Base-by-base conservation (phyloP, 2,113 vertebrate species). In the Dendropsophus ebraccatus region DNA sequence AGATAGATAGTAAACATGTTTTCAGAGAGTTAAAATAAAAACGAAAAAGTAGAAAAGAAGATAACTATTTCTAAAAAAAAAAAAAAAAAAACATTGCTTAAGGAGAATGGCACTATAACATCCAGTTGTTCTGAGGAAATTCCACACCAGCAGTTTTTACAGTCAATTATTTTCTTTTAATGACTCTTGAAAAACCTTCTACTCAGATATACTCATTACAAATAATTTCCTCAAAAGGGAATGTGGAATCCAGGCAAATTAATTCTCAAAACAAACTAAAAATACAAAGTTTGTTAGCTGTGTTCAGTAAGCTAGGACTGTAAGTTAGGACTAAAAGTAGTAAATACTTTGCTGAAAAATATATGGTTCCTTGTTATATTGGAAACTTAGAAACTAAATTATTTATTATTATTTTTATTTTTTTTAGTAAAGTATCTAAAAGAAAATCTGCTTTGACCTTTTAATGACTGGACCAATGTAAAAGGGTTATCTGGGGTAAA, bases 131-230 rank as follows among this genome's bases (percentile, higher is more conserved):
- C 41, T 52, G 17, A 67, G 37, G 58, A 77, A 50, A 77, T 84
- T 77, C 83, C 73, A 62, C 73, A 85, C 73, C 83, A 85, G 73
- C 58, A 78, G 73, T 85, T 85, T 85, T 85, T 41, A 85, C 83
- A 85, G 83, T 47, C 83, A 85, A 85, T 85, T 85, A 50, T 85
- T 85, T 77, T 73, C 75, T 85, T 77, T 77, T 77, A 77, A 85
- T 85, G 83, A 65, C 83, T 77, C 23, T 76, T 84, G 49, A 45
- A 47, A 77, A 67, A 67, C 25, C 74, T 58, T 82, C 35, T 32
- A 54, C 19, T 82, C 45, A 74, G 41, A 76, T 56, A 25, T 23
- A 77, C 83, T 77, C 12, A 85, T 85, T 85, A 49, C 73, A 67
- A 85, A 67, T 76, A 30, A 58, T 62, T 60, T 73, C 32, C 28